phyloP scores from a whole-genome alignment of 2,113 vertebrate genomes.

The Australoheros scitulus region DNA sequence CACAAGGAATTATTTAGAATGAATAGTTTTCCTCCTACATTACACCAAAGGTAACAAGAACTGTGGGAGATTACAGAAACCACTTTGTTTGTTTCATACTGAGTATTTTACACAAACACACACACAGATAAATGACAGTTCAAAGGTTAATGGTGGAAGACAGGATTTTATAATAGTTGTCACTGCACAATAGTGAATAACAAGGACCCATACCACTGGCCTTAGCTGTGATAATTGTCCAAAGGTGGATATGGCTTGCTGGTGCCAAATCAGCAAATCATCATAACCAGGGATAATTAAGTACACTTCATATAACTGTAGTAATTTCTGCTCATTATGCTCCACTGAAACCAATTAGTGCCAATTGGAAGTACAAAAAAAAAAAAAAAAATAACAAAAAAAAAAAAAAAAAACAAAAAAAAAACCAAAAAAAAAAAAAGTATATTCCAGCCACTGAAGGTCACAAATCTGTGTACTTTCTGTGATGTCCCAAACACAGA shows the following conservation, averaged over 20 bases:
- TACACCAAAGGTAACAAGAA: neutral
- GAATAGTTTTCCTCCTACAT: neutral
- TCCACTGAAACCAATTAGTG: neutral
- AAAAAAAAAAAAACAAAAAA: too few relatives aligned
- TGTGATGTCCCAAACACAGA: too few relatives aligned
- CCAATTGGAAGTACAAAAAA: neutral
- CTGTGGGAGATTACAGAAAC: neutral
- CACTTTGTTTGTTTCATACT: constrained; percentile 10
- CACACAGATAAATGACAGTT: constrained; percentile 10
- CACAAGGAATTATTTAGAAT: constrained; percentile 22
- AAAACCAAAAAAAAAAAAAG: too few relatives aligned
- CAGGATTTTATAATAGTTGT: neutral
- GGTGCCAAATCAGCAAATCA: neutral
- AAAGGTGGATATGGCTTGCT: neutral
- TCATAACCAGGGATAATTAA: neutral
- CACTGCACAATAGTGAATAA: constrained; percentile 1
- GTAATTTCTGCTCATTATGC: neutral
- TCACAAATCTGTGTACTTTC: too few relatives aligned
- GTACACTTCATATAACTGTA: neutral
- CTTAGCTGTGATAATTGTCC: neutral
- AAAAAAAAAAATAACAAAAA: too few relatives aligned
- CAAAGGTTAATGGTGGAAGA: constrained; percentile 15
- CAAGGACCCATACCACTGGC: neutral
- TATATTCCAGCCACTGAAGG: too few relatives aligned
- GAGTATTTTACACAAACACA: constrained; percentile 9